phyloP scores from a whole-genome alignment of 2,888 invertebrate species.

The Adelognathus sp. region DNA sequence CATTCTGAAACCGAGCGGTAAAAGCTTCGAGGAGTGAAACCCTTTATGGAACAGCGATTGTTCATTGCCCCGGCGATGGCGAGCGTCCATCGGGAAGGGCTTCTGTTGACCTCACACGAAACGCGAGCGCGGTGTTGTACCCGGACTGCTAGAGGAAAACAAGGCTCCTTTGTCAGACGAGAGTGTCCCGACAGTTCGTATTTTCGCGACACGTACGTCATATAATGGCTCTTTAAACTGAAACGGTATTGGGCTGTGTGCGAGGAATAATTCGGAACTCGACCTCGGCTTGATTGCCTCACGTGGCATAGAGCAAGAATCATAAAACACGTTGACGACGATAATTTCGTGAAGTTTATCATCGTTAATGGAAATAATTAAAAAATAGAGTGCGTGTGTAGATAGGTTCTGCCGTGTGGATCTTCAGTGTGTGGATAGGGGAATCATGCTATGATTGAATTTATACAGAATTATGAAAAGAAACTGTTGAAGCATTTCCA shows the following conservation, averaged over 20 bases:
- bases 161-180: slow-evolving; percentile 26
- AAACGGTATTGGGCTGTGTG: slow-evolving; percentile 12
- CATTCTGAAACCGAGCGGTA: slow-evolving; percentile 13
- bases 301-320: not conserved
- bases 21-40: slow-evolving; percentile 25
- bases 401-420: too few species aligned
- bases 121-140: not conserved
- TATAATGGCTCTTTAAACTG: slow-evolving; percentile 44
- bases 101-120: not conserved
- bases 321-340: not conserved
- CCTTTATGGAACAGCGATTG: slow-evolving; percentile 46
- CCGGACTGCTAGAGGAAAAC: not conserved
- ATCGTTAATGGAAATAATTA: not conserved
- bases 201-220: slow-evolving; percentile 23
- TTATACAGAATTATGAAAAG: too few species aligned
- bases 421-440: too few species aligned
- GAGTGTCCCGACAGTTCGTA: slow-evolving; percentile 32
- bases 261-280: slow-evolving; percentile 14
- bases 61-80: slow-evolving; percentile 26
- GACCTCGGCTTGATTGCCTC: not conserved
- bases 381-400: not conserved
- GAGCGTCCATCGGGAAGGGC: not conserved
- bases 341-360: not conserved
- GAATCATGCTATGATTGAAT: too few species aligned
- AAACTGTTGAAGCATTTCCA: too few species aligned